These are phyloP conservation scores for Hemicordylus capensis DNA, from an alignment of 2,113 vertebrate species.

Conservation along the genomic window DNA sequence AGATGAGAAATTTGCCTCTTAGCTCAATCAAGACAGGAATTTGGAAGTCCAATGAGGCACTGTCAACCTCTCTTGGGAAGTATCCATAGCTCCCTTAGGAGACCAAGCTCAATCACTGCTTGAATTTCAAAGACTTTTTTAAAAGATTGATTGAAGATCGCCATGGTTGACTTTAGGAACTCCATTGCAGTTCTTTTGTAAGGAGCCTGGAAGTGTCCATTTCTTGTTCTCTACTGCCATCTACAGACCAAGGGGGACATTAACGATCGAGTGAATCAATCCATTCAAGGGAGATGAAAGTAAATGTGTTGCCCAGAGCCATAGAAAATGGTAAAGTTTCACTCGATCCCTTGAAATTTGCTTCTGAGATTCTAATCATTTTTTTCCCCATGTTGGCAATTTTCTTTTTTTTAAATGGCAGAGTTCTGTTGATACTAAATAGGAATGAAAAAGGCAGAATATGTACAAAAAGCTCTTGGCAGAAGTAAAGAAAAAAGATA, in stretches of 20 bases:
- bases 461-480: background rate
- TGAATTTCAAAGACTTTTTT: background rate
- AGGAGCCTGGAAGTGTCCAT: background rate
- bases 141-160: background rate
- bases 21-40: background rate
- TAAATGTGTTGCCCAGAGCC: background rate
- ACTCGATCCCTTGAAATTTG: background rate
- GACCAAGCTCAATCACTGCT: background rate
- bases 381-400: rapidly evolving
- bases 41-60: background rate
- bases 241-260: constrained; percentile 54
- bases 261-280: background rate
- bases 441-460: background rate
- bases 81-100: background rate
- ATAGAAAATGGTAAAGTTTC: background rate
- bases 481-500: background rate
- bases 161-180: constrained; percentile 46
- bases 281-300: too few species aligned
- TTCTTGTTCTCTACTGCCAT: constrained; percentile 71
- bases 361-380: background rate
- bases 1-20: background rate
- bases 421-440: rapidly evolving
- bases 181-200: background rate
- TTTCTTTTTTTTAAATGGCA: constrained; percentile 4
- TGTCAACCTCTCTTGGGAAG: background rate